Evolutionary conservation across 2,888 invertebrate genomes (phyloP).

Genomic region (Drosophila dives): DNA sequence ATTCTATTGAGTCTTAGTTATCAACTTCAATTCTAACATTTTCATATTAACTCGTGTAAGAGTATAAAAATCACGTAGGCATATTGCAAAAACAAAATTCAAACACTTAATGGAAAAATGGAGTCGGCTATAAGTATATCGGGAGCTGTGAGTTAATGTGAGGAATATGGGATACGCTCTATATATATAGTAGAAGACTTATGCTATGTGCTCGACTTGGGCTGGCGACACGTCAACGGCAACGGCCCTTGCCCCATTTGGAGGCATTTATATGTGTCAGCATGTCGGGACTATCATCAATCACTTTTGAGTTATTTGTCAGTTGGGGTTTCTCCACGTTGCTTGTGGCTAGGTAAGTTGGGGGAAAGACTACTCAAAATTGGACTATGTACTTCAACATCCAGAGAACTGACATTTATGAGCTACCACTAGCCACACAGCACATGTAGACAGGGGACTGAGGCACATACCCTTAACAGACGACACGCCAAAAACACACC

Average conservation of each 20-base stretch:
- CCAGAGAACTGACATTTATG: conserved; percentile 68
- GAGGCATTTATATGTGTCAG: conserved; percentile 78
- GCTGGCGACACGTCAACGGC: conserved; percentile 63
- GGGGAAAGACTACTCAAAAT: conserved; percentile 8
- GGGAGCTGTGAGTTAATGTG: conserved; percentile 31
- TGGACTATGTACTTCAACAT: conserved; percentile 27
- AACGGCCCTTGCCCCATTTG: conserved; percentile 71
- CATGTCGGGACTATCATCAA: conserved; percentile 74
- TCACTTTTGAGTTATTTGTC: conserved; percentile 78
- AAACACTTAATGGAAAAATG: conserved; percentile 24
- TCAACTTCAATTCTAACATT: too few species aligned
- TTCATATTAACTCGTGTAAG: neutral
- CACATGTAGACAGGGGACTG: conserved; percentile 22
- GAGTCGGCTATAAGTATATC: conserved; percentile 33
- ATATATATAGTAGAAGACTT: conserved; percentile 28
- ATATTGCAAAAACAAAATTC: conserved; percentile 46
- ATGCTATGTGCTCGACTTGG: conserved; percentile 19
- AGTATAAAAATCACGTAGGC: conserved; percentile 34
- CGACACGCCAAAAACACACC: conserved; percentile 1
- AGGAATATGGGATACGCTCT: conserved; percentile 36
- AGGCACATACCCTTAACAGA: conserved; percentile 10
- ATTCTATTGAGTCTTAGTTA: too few species aligned
- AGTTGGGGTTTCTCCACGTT: conserved; percentile 50
- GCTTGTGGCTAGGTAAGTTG: neutral
- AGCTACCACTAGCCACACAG: conserved; percentile 61